Percentiles rank a stretch among this genome's conserved stretches.
Evolutionary conservation across 2,888 invertebrate genomes (phyloP).

Genomic region (Matsumyia berberina): DNA sequence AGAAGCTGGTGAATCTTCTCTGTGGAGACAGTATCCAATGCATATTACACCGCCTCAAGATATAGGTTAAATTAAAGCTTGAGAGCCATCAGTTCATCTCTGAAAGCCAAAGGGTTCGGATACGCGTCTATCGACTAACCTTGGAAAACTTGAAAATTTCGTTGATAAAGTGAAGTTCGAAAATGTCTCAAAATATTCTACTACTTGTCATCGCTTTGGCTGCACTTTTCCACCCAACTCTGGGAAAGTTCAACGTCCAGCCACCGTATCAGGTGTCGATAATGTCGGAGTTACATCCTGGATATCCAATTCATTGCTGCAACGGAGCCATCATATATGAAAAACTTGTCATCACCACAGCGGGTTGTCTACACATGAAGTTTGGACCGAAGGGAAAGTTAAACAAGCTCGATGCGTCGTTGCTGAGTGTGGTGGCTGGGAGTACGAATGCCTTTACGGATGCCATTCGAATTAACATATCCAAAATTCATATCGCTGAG

Average conservation of each 20-base stretch:
- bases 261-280: constrained; percentile 78
- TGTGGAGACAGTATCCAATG: background rate
- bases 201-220: constrained; percentile 6
- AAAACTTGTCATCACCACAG: constrained; percentile 78
- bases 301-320: constrained; percentile 76
- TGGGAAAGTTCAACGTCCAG: constrained; percentile 21
- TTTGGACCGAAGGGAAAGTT: constrained; percentile 45
- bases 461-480: constrained; percentile 69
- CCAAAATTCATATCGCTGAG: constrained; percentile 65
- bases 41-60: background rate
- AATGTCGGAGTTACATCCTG: constrained; percentile 66
- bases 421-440: constrained; percentile 76
- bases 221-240: constrained; percentile 6
- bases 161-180: background rate
- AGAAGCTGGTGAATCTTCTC: constrained; percentile 4
- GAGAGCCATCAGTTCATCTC: constrained; percentile 29
- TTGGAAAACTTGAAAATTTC: background rate
- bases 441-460: constrained; percentile 63
- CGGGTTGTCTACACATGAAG: constrained; percentile 77
- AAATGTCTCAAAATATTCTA: constrained; percentile 6
- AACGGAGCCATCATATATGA: constrained; percentile 79
- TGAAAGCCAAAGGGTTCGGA: constrained; percentile 38
- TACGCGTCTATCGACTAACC: background rate
- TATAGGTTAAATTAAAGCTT: constrained; percentile 18
- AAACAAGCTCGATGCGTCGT: constrained; percentile 55